Percentiles rank a stretch among this genome's conserved stretches.
These are phyloP conservation scores for Elegia similella DNA, from an alignment of 2,888 invertebrate species.

Conservation along the genomic window DNA sequence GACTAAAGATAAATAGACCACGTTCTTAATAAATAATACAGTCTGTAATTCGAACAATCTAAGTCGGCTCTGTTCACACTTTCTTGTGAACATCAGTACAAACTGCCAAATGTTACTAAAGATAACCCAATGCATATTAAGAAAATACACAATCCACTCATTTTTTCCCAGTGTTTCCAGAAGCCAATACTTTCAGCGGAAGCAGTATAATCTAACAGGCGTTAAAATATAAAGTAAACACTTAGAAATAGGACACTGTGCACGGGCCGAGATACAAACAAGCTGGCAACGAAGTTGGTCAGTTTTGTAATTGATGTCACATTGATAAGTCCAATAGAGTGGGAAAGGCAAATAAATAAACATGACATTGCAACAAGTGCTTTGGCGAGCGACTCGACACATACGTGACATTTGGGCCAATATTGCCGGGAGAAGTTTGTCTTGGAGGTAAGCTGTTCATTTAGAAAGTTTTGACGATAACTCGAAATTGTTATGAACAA, in stretches of 20 bases:
- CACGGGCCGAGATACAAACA: neutral
- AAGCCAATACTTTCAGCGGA: neutral
- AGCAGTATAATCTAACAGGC: neutral
- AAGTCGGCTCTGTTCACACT: too few relatives aligned
- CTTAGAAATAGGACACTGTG: neutral
- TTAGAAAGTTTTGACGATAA: conserved; percentile 6
- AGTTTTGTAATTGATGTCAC: conserved; percentile 16
- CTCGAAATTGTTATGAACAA: conserved; percentile 1
- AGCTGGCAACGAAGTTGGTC: neutral
- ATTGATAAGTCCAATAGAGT: conserved; percentile 11
- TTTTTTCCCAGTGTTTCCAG: too few relatives aligned
- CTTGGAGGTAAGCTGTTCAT: conserved; percentile 3
- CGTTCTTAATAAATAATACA: too few relatives aligned
- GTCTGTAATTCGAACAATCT: too few relatives aligned
- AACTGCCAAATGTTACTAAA: too few relatives aligned
- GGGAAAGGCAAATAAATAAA: conserved; percentile 13
- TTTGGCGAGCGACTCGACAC: conserved; percentile 6
- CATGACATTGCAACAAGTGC: conserved; percentile 14
- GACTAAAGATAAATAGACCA: too few relatives aligned
- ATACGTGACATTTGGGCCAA: conserved; percentile 13
- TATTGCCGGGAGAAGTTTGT: conserved; percentile 2
- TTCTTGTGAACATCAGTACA: too few relatives aligned
- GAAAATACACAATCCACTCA: too few relatives aligned
- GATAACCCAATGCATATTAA: too few relatives aligned
- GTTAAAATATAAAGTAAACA: neutral